Evolutionary conservation across 2,797 vertebrate genomes (phyloP).

Genomic region (Acanthurus lineatus): DNA sequence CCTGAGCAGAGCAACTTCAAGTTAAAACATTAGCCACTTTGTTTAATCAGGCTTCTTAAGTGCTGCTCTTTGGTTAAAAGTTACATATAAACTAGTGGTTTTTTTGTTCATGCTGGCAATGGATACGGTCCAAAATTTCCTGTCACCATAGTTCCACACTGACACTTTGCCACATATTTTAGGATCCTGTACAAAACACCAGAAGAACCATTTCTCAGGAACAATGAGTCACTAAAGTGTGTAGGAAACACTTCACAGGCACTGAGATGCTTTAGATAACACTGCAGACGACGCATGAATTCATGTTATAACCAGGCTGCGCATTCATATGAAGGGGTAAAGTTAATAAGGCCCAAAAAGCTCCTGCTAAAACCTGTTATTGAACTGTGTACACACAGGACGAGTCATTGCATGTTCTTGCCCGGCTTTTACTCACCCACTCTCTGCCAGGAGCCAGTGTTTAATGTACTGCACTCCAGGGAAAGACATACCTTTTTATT

Average conservation of each 20-base stretch:
- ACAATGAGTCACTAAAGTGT: constrained; percentile 33
- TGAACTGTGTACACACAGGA: not conserved
- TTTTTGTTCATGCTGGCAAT: constrained; percentile 1
- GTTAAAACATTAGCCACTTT: not conserved
- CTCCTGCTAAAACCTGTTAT: not conserved
- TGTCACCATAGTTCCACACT: not conserved
- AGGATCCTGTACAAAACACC: constrained; percentile 14
- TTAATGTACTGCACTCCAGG: not conserved
- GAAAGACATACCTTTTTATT: not conserved
- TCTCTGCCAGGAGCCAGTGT: not conserved
- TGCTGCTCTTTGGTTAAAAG: not conserved
- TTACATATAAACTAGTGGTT: not conserved
- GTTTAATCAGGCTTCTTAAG: not conserved
- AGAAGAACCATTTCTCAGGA: constrained; percentile 22
- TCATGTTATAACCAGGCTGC: not conserved
- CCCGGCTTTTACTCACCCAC: not conserved
- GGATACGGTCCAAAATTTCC: not conserved
- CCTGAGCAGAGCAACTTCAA: not conserved
- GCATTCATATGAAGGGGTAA: not conserved
- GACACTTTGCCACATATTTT: constrained; percentile 1
- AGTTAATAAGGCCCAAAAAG: not conserved
- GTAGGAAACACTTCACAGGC: not conserved
- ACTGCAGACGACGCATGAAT: not conserved
- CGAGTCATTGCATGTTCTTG: not conserved
- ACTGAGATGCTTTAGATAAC: not conserved